A percentile compares a stretch with the other conserved stretches of the same genome.
Conservation (phyloP, 2,888 invertebrate species). For the Sabellastarte sp. region DNA sequence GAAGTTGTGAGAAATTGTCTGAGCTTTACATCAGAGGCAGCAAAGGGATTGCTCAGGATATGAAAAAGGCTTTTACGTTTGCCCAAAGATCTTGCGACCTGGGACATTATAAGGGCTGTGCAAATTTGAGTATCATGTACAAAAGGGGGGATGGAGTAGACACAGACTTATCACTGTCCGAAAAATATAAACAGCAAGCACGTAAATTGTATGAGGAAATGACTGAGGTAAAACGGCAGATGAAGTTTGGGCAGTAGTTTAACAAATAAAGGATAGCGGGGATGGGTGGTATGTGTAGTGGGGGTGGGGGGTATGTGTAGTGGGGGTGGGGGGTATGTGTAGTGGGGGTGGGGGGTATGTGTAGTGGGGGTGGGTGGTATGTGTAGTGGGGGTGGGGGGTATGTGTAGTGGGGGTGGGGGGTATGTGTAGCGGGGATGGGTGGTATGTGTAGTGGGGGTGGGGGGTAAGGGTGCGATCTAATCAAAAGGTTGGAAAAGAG, state of each 20-base stretch:
- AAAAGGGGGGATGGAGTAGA: conserved; percentile 75
- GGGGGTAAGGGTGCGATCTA: too few relatives aligned
- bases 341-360: too few relatives aligned
- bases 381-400: too few relatives aligned
- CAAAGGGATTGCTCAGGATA: conserved; percentile 64
- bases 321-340: too few relatives aligned
- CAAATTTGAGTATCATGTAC: conserved; percentile 74
- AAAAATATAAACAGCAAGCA: conserved; percentile 72
- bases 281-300: conserved; percentile 1
- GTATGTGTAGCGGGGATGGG: too few relatives aligned
- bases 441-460: too few relatives aligned
- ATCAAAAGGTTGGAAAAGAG: too few relatives aligned
- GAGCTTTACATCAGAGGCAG: conserved; percentile 77
- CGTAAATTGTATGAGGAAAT: conserved; percentile 20
- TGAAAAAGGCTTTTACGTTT: conserved; percentile 76
- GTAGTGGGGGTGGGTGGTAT: too few relatives aligned
- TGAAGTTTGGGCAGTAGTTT: conserved; percentile 21
- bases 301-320: too few relatives aligned
- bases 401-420: too few relatives aligned
- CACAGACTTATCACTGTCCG: conserved; percentile 71
- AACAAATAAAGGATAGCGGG: conserved; percentile 12
- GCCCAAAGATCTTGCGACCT: conserved; percentile 79
- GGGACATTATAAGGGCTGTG: conserved; percentile 79
- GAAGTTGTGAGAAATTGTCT: conserved; percentile 79
- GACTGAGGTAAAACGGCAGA: conserved; percentile 7